Evolutionary conservation across 2,113 vertebrate species (phyloP).

Genomic region (Casuarius casuarius): DNA sequence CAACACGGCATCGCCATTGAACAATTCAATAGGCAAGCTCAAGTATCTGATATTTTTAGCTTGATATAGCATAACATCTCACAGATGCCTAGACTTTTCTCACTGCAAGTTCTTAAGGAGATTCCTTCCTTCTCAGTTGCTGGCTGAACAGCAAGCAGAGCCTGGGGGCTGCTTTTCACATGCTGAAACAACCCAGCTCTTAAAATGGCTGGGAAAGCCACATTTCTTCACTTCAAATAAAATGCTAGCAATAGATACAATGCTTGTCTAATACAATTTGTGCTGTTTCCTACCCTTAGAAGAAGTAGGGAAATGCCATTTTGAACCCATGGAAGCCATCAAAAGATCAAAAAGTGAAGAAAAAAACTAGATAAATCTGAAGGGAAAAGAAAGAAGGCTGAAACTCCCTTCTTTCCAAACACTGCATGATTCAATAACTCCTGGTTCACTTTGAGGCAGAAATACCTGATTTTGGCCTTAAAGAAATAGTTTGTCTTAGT

Average conservation of each 20-base stretch:
- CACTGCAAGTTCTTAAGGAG: not conserved
- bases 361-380: not conserved
- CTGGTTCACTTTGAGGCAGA: not conserved
- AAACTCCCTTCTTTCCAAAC: not conserved
- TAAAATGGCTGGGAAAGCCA: not conserved
- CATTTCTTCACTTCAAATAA: not conserved
- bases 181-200: not conserved
- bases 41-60: not conserved
- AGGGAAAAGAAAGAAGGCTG: not conserved
- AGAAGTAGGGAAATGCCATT: not conserved
- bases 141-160: not conserved
- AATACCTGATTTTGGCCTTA: not conserved
- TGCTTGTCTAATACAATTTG: not conserved
- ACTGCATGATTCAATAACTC: not conserved
- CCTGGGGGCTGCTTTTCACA: not conserved
- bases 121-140: not conserved
- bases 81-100: not conserved
- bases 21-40: not conserved
- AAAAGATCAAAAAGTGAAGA: not conserved
- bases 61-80: not conserved
- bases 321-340: not conserved
- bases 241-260: not conserved
- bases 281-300: not conserved
- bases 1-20: not conserved
- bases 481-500: not conserved